phyloP scores from a whole-genome alignment of 2,888 invertebrate genomes.

The Balanococcus diminutus region DNA sequence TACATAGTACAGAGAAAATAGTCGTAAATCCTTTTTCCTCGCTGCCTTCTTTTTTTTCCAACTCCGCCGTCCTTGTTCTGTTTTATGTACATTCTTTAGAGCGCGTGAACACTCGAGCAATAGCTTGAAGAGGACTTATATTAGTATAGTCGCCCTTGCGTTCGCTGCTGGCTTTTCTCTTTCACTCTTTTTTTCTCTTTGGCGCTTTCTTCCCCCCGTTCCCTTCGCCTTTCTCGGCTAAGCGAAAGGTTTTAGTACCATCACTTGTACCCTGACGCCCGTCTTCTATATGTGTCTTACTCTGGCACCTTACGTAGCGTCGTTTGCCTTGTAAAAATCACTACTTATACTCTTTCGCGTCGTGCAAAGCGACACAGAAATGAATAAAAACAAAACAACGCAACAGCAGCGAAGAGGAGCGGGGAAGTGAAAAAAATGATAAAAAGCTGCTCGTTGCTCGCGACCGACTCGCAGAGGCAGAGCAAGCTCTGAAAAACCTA shows the following conservation, averaged over 20 bases:
- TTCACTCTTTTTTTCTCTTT: neutral
- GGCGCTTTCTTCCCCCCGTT: neutral
- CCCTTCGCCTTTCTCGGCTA: neutral
- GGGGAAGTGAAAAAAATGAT: neutral
- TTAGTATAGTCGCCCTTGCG: constrained; percentile 1
- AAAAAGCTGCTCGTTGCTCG: constrained; percentile 15
- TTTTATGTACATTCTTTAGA: constrained; percentile 25
- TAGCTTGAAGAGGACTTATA: constrained; percentile 29
- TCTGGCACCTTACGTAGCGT: neutral
- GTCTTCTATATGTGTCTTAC: neutral
- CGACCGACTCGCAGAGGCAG: neutral
- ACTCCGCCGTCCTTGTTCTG: neutral
- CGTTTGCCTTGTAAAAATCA: neutral
- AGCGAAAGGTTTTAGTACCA: constrained; percentile 33
- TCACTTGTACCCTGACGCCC: constrained; percentile 8
- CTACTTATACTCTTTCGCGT: neutral
- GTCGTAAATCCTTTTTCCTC: neutral
- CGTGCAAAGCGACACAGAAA: constrained; percentile 34
- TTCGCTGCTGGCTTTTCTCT: neutral
- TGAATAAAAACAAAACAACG: constrained; percentile 32
- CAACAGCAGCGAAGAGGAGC: neutral
- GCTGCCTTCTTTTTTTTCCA: neutral
- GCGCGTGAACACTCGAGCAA: constrained; percentile 32
- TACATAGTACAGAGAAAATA: neutral
- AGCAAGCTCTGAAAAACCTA: neutral